Evolutionary conservation across 2,797 vertebrate genomes (phyloP), one percentile per base, ranked within the genome.

Genomic region (Pseudomugil gertrudae): DNA sequence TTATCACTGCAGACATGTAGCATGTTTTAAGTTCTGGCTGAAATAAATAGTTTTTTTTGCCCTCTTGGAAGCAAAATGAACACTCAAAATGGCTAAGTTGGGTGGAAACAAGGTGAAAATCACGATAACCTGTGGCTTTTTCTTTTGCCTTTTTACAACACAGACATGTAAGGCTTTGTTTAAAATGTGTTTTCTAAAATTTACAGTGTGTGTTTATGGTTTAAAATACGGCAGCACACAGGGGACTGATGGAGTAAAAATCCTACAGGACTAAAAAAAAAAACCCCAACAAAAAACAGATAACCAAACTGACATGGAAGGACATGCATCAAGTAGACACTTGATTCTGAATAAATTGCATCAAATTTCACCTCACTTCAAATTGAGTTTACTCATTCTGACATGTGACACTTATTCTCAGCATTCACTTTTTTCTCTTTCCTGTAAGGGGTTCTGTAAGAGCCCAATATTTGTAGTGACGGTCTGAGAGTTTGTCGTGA

Each of bases 391-490:
- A 89, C 81, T 83, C 35, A 56, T 62, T 79, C 74, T 84, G 91
- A 91, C 87, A 86, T 87, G 79, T 90, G 89, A 88, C 90, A 91
- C 83, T 88, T 87, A 81, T 80, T 90, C 72, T 85, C 76, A 84
- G 60, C 72, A 69, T 78, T 87, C 79, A 77, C 69, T 64, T 76
- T 48, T 58, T 69, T 72, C 63, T 70, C 68, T 58, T 47, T 73
- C 52, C 76, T 75, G 40, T 73, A 78, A 79, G 65, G 68, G 54
- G 56, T 73, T 80, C 66, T 68, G 57, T 57, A 21, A 63, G 48
- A 78, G 64, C 36, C 61, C 60, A 68, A 75, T 78, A 80, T 82
- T 63, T 53, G 57, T 10, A 64, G 57, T 30, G 80, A 76, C 9
- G 24, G 63, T 66, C 59, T 23, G 59, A 67, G 62, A 69, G 23